Evolutionary conservation across 2,797 vertebrate genomes (phyloP).

Genomic region (Melanotaenia boesemani): DNA sequence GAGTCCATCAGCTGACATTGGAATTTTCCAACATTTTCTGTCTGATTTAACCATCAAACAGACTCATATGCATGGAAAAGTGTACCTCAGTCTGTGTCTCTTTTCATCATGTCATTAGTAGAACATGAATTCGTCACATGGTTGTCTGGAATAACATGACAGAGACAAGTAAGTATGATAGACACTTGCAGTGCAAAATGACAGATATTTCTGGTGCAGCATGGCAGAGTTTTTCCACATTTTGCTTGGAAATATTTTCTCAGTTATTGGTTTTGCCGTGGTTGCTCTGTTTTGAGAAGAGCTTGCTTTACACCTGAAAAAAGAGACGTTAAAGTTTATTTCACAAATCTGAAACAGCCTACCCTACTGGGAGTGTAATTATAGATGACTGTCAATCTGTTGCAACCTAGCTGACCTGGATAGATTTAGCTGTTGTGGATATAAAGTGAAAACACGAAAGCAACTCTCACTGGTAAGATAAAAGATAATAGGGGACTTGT

Average conservation of each 20-base stretch:
- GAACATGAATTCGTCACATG: constrained; percentile 62
- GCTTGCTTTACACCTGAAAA: constrained; percentile 69
- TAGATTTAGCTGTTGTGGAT: constrained; percentile 76
- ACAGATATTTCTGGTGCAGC: constrained; percentile 73
- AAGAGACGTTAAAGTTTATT: constrained; percentile 69
- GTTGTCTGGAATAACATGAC: constrained; percentile 67
- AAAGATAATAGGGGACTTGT: constrained; percentile 73
- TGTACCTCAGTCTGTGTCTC: constrained; percentile 58
- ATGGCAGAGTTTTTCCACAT: constrained; percentile 69
- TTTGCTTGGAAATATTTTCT: constrained; percentile 58
- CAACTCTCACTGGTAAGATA: constrained; percentile 69
- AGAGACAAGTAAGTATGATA: constrained; percentile 67
- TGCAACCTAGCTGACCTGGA: constrained; percentile 65
- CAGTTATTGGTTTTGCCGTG: constrained; percentile 61
- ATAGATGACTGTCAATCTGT: constrained; percentile 70
- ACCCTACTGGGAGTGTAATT: constrained; percentile 58
- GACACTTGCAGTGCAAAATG: constrained; percentile 66
- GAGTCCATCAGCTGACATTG: constrained; percentile 71
- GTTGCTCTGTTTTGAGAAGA: constrained; percentile 55
- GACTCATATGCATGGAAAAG: constrained; percentile 75
- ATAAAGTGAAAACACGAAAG: constrained; percentile 71
- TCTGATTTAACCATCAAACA: constrained; percentile 77
- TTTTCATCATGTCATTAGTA: constrained; percentile 80
- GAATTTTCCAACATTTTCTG: constrained; percentile 71
- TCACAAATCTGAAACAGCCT: constrained; percentile 56